phyloP scores from a whole-genome alignment of 35 echinoderm and acorn worm species.

The Apostichopus japonicus region DNA sequence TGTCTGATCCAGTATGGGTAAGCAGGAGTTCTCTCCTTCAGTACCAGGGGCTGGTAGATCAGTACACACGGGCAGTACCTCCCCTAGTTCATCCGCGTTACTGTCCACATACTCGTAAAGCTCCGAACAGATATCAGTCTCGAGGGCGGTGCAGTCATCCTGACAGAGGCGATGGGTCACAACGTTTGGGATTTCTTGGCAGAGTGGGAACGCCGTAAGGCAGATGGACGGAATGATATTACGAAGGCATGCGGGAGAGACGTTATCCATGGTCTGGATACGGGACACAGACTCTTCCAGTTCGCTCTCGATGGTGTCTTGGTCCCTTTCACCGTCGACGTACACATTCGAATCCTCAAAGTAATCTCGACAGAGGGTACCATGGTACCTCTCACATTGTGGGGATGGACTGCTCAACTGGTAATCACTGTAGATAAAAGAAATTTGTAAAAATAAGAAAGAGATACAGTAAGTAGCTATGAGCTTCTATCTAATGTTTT shows the following conservation, averaged over 20 bases:
- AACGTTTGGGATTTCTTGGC: slow-evolving; percentile 54
- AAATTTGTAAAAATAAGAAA: too few relatives aligned
- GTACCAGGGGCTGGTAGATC: slow-evolving; percentile 67
- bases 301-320: slow-evolving; percentile 59
- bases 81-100: slow-evolving; percentile 30
- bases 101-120: slow-evolving; percentile 74
- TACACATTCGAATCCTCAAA: slow-evolving; percentile 59
- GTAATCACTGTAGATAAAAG: background rate
- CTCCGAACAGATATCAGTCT: slow-evolving; percentile 71
- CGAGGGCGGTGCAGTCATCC: slow-evolving; percentile 72
- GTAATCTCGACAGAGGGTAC: slow-evolving; percentile 56
- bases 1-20: slow-evolving; percentile 33
- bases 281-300: slow-evolving; percentile 45
- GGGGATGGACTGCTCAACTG: slow-evolving; percentile 5
- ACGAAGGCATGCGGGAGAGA: slow-evolving; percentile 42
- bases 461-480: too few relatives aligned
- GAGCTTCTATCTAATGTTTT: too few relatives aligned
- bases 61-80: slow-evolving; percentile 77
- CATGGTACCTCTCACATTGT: slow-evolving; percentile 76
- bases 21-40: slow-evolving; percentile 55
- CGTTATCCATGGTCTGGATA: slow-evolving; percentile 38
- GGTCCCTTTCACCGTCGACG: slow-evolving; percentile 56
- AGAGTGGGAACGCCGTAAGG: slow-evolving; percentile 84
- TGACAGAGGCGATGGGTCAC: slow-evolving; percentile 72
- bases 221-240: slow-evolving; percentile 86